phyloP scores from a whole-genome alignment of 1,140 invertebrate species.

The Hyles vespertilio region DNA sequence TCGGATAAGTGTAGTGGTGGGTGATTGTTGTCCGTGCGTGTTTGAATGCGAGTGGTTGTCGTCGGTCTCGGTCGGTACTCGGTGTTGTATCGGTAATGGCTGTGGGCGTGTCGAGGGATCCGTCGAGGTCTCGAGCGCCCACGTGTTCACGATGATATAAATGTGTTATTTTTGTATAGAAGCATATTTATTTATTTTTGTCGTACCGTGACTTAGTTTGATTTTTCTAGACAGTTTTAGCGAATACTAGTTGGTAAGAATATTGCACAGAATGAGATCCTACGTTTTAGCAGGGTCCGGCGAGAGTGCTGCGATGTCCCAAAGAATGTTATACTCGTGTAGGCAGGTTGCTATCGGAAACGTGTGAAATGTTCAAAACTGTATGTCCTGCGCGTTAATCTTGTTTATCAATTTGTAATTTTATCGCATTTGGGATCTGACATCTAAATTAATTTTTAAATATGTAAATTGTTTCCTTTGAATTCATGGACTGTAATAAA shows the following conservation, averaged over 20 bases:
- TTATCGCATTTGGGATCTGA: conserved; percentile 39
- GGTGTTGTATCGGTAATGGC: conserved; percentile 1
- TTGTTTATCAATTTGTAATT: conserved; percentile 14
- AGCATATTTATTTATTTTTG: conserved; percentile 71
- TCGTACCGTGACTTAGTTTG: conserved; percentile 52
- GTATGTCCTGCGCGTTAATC: conserved; percentile 14
- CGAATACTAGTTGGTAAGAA: conserved; percentile 57
- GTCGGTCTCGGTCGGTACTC: not conserved
- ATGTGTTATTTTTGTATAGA: conserved; percentile 73
- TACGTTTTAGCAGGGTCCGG: conserved; percentile 70
- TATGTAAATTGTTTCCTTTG: conserved; percentile 29
- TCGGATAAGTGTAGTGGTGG: conserved; percentile 20
- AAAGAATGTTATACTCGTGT: conserved; percentile 69
- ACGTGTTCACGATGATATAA: conserved; percentile 59
- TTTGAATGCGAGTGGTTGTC: not conserved
- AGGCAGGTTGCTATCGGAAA: conserved; percentile 42
- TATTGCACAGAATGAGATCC: conserved; percentile 62
- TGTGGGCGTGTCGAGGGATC: conserved; percentile 19
- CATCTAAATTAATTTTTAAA: conserved; percentile 28
- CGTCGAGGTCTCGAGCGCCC: conserved; percentile 51
- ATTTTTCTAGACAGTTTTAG: conserved; percentile 61
- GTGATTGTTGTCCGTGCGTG: conserved; percentile 12
- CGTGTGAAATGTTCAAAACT: conserved; percentile 23
- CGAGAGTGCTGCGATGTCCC: conserved; percentile 68
- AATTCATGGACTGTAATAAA: conserved; percentile 37